A percentile compares a stretch with the other conserved stretches of the same genome.
These are phyloP conservation scores for Drosophila robusta DNA, from an alignment of 2,888 invertebrate genomes.

Conservation along the genomic window DNA sequence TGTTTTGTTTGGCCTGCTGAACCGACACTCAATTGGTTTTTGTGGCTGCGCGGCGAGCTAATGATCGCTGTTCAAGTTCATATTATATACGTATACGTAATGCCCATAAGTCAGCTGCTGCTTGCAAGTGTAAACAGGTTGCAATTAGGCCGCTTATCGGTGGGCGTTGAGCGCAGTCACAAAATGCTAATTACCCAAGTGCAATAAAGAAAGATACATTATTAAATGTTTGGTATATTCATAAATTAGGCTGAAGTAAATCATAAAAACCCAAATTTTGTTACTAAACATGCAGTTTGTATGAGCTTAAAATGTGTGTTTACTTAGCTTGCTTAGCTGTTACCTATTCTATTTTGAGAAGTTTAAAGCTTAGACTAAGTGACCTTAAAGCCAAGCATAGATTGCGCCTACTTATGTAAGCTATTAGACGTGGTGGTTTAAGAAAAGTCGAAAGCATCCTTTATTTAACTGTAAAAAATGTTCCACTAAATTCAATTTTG, in stretches of 20 bases:
- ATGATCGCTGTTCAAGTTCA: constrained; percentile 48
- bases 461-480: too few species aligned
- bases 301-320: constrained; percentile 16
- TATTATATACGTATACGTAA: constrained; percentile 60
- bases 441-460: too few species aligned
- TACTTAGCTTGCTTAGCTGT: too few species aligned
- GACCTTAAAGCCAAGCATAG: background rate
- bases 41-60: constrained; percentile 30
- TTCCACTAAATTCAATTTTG: too few species aligned
- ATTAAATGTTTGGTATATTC: constrained; percentile 44
- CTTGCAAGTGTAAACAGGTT: constrained; percentile 43
- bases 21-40: constrained; percentile 60
- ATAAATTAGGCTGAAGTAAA: constrained; percentile 39
- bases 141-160: constrained; percentile 31
- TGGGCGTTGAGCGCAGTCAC: constrained; percentile 52
- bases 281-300: constrained; percentile 14
- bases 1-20: constrained; percentile 52
- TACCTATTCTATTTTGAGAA: background rate
- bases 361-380: background rate
- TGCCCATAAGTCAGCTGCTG: constrained; percentile 21
- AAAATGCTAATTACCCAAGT: constrained; percentile 46
- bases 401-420: background rate
- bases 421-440: too few species aligned
- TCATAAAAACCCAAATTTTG: constrained; percentile 29
- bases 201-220: constrained; percentile 53